These are phyloP conservation scores for Cryptophagus acutangulus DNA, from an alignment of 2,888 invertebrate genomes.

Conservation along the genomic window DNA sequence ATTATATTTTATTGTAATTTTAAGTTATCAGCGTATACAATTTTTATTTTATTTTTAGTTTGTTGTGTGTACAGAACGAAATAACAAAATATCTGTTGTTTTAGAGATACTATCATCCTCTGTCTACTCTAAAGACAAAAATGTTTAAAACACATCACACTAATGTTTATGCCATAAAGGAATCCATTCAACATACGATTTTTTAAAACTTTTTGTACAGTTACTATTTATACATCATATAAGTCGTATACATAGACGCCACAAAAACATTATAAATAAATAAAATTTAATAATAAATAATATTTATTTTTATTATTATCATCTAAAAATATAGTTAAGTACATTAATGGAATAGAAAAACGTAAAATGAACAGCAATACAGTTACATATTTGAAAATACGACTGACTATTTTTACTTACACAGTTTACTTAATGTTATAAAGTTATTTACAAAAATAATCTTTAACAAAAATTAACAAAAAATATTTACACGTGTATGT, in stretches of 20 bases:
- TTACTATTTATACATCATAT: conserved; percentile 43
- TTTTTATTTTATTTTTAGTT: conserved; percentile 8
- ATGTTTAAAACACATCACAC: conserved; percentile 31
- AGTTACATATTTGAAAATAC: neutral
- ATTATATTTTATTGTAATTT: neutral
- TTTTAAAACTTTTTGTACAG: conserved; percentile 38
- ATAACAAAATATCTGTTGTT: conserved; percentile 13
- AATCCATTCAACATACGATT: conserved; percentile 26
- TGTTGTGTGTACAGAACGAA: conserved; percentile 16
- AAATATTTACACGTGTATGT: no score
- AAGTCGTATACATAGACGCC: conserved; percentile 24
- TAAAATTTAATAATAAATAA: conserved; percentile 14
- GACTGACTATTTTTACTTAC: no score
- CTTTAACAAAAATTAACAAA: no score
- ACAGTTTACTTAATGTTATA: no score
- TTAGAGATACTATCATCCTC: conserved; percentile 6
- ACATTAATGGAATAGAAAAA: conserved; percentile 1
- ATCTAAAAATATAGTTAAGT: neutral
- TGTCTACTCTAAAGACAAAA: conserved; percentile 14
- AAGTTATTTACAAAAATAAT: no score
- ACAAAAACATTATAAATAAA: conserved; percentile 16
- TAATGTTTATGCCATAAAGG: conserved; percentile 29
- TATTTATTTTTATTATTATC: conserved; percentile 11
- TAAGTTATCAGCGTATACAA: conserved; percentile 18
- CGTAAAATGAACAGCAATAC: conserved; percentile 2